Base-by-base conservation (phyloP, 2,888 invertebrate species). In the Polymixis flavicincta region DNA sequence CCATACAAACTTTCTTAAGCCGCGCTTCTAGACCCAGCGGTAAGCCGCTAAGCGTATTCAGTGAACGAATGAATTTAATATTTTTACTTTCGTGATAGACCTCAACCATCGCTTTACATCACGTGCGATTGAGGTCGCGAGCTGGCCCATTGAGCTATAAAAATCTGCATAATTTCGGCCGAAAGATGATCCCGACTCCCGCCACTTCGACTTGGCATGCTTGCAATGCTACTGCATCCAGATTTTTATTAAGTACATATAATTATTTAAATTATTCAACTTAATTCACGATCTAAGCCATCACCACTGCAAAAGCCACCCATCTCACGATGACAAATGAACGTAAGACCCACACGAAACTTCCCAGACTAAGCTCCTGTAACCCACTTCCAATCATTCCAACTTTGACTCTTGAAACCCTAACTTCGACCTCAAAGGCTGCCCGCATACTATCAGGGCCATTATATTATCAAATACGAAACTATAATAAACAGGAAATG, bases 401-500 rank as follows among this genome's bases (percentile, higher is more conserved):
- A 78, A 78, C 75, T 70, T 76, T 48, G 3, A 28, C 52, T 48
- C 45, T 48, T 45, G 28, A 70, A 52, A 28, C 17, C 14, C 14
- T 28, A 76, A 78, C 69, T 76, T 54, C 2, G 13, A 11, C 4
- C 28, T 48, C 60, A 81, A 60, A 83, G 54, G 66, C 57, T 11
- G 13, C 79, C 70, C 71, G 45, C 71, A 68, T 71, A 60, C 25
- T 28, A 55, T 67, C 71, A 67, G 61, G 60, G 14, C 68, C 52
- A 69, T 85, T 84, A 83, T 74, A 71, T 70, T 73, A 87, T 83
- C 81, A 81, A 85, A 78, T 80, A 71, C 67, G 55, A 73, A 83
- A 85, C 82, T 84, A 82, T 87, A 75, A 74, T 83, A 83, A 83
- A 86, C 86, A 83, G 88, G 88, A 88, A 80, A 87, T 81, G 74